These are phyloP conservation scores for Drosophila quinaria DNA, from an alignment of 2,888 invertebrate species.

Conservation along the genomic window DNA sequence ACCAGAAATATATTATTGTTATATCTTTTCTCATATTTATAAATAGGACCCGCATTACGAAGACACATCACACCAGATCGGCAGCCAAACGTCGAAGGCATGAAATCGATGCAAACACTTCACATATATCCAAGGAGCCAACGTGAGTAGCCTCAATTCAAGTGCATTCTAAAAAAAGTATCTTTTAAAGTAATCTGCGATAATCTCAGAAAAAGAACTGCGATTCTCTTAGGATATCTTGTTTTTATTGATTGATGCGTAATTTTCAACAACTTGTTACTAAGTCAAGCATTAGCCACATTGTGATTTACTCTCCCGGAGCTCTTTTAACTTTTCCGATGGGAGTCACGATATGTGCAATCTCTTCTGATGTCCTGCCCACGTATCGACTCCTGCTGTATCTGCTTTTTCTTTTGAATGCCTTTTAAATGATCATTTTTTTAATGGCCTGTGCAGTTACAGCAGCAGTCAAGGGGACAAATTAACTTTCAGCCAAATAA, in stretches of 20 bases:
- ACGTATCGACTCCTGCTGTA: slow-evolving; percentile 54
- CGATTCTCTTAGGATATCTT: neutral
- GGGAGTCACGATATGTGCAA: neutral
- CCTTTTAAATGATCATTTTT: slow-evolving; percentile 62
- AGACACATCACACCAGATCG: slow-evolving; percentile 80
- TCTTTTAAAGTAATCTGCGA: neutral
- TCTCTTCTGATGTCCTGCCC: slow-evolving; percentile 37
- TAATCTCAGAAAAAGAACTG: neutral
- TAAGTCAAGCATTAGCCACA: no score
- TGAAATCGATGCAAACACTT: slow-evolving; percentile 87
- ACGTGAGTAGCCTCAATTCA: slow-evolving; percentile 78
- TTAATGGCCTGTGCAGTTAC: slow-evolving; percentile 36
- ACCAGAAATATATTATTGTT: slow-evolving; percentile 21
- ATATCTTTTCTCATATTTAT: slow-evolving; percentile 42
- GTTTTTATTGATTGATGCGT: no score
- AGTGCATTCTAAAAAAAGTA: neutral
- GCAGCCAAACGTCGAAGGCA: slow-evolving; percentile 88
- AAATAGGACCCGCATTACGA: slow-evolving; percentile 82
- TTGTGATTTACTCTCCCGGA: no score
- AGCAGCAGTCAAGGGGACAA: slow-evolving; percentile 53
- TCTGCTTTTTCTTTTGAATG: slow-evolving; percentile 53
- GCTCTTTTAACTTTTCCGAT: neutral
- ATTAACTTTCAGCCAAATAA: slow-evolving; percentile 58
- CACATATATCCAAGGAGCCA: slow-evolving; percentile 85
- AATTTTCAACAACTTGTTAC: no score